Evolutionary conservation across 2,888 invertebrate species (phyloP).

Genomic region (Nysson spinosus): DNA sequence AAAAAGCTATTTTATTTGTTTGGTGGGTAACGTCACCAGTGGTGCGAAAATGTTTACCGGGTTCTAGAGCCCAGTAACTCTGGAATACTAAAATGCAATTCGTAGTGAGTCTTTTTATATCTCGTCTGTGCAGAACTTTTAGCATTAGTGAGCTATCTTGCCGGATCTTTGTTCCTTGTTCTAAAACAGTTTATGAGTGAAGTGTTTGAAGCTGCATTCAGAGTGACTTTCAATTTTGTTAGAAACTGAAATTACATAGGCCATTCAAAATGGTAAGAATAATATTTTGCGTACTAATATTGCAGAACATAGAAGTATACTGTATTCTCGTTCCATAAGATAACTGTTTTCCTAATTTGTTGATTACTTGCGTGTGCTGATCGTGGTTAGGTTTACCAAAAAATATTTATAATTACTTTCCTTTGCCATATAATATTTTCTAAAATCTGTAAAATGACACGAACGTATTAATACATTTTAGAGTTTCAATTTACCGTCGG

Average conservation of each 20-base stretch:
- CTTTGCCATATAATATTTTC: neutral
- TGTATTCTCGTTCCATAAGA: neutral
- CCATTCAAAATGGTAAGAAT: conserved; percentile 39
- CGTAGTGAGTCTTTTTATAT: no score
- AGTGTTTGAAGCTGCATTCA: neutral
- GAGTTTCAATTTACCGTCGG: conserved; percentile 84
- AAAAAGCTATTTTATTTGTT: no score
- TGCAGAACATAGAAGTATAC: neutral
- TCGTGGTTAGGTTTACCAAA: neutral
- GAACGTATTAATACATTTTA: conserved; percentile 72
- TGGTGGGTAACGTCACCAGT: no score
- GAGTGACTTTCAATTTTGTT: conserved; percentile 38
- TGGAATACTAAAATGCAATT: no score
- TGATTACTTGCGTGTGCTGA: no score
- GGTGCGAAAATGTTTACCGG: no score
- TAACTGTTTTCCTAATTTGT: neutral
- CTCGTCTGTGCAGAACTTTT: no score
- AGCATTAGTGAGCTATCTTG: no score
- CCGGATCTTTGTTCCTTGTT: no score
- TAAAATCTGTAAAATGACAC: neutral
- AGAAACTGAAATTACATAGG: neutral
- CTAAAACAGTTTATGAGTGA: conserved; percentile 23
- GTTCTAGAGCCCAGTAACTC: no score
- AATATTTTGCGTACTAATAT: neutral
- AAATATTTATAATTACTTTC: neutral